A percentile compares a stretch with the other conserved stretches of the same genome.
Evolutionary conservation across 2,113 vertebrate genomes (phyloP).

Genomic region (Haemorhous mexicanus): DNA sequence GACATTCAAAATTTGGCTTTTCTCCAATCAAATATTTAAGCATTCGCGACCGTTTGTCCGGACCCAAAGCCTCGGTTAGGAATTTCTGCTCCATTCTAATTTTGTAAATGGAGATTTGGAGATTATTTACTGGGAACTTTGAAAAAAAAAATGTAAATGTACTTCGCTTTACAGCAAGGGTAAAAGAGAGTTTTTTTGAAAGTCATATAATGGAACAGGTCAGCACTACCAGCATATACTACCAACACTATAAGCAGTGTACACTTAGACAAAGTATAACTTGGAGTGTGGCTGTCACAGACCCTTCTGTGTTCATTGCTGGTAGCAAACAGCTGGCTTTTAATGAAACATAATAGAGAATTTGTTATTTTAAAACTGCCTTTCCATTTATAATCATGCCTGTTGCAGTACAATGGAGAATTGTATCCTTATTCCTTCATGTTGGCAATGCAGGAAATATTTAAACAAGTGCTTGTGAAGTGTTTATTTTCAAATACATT

Average conservation of each 20-base stretch:
- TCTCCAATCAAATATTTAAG: conserved; percentile 38
- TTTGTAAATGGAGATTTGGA: not conserved
- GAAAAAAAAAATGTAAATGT: not conserved
- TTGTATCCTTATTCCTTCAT: not conserved
- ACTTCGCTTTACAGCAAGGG: conserved; percentile 14
- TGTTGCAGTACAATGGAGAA: conserved; percentile 10
- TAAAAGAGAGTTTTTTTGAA: conserved; percentile 2
- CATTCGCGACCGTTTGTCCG: not conserved
- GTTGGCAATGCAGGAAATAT: not conserved
- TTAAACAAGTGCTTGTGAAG: not conserved
- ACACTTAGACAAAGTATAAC: not conserved
- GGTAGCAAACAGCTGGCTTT: conserved; percentile 20
- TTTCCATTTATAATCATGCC: conserved; percentile 7
- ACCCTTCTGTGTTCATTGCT: not conserved
- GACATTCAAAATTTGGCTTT: conserved; percentile 51
- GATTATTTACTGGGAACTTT: not conserved
- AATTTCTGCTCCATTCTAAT: conserved; percentile 9
- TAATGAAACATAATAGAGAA: conserved; percentile 26
- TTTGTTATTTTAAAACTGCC: conserved; percentile 39
- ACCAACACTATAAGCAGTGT: not conserved
- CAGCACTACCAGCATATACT: not conserved
- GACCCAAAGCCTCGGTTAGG: not conserved
- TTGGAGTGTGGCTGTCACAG: not conserved
- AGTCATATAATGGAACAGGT: not conserved
- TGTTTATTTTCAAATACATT: not conserved